phyloP scores from a whole-genome alignment of 2,113 vertebrate species.

The Myocastor coypus region DNA sequence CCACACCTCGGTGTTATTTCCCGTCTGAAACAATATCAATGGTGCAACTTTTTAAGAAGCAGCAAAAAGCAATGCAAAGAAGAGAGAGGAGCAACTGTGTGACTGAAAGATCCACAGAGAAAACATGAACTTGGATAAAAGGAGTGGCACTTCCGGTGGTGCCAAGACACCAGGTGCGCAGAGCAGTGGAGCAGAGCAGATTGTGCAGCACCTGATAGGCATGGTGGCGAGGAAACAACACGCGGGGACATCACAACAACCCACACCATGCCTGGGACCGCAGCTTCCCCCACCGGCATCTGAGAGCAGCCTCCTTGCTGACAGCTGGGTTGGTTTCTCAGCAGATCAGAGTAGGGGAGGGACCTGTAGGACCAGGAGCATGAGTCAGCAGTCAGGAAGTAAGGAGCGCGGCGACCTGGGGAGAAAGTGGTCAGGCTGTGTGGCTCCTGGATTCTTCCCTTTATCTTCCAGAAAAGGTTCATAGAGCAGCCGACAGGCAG shows the following conservation, averaged over 20 bases:
- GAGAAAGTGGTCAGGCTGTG: not conserved
- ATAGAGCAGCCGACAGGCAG: not conserved
- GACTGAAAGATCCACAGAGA: not conserved
- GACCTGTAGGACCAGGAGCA: not conserved
- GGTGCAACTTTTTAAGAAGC: not conserved
- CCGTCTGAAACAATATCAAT: not conserved
- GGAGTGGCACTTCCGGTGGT: not conserved
- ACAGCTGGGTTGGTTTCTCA: not conserved
- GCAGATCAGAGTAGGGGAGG: not conserved
- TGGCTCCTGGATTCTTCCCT: not conserved
- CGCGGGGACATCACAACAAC: rapidly evolving
- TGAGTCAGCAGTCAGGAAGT: not conserved
- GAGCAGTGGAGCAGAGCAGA: rapidly evolving
- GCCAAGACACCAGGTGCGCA: rapidly evolving
- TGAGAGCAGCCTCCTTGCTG: not conserved
- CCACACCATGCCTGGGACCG: not conserved
- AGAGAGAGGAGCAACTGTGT: not conserved
- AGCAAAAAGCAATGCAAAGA: not conserved
- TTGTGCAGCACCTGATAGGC: rapidly evolving
- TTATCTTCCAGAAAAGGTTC: not conserved
- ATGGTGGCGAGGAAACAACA: rapidly evolving
- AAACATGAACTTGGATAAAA: not conserved
- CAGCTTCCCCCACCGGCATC: not conserved
- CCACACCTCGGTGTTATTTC: not conserved
- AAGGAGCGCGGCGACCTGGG: not conserved